Evolutionary conservation across 2,113 vertebrate species (phyloP), one percentile per base, ranked within the genome.

Genomic region (Aleadryas rufinucha): DNA sequence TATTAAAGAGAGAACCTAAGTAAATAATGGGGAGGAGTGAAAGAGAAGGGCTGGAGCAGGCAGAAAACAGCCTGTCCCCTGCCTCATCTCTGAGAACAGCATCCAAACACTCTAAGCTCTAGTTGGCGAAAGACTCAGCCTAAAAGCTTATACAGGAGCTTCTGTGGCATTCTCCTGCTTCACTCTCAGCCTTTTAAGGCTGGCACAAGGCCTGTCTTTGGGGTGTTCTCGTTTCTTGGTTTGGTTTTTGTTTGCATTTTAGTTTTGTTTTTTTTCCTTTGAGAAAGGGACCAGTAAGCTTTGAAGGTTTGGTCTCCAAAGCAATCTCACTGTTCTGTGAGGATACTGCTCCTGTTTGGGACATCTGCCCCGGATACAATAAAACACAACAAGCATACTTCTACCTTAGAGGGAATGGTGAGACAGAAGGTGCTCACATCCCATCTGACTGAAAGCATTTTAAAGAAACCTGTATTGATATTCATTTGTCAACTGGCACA

Each of bases 271-370:
- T 47, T 42, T 49, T 5, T n/a, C n/a, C 5, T 47, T n/a, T 28
- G 13, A 82, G 65, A 47, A 60, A 42, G 9, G 35, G 13, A 26
- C 49, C 10, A 41, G 14, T 24, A 63, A 56, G 56, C 41, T 41
- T 60, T 90, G 57, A 61, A 66, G 28, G 33, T 35, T 35, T 52
- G 11, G 33, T 49, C 39, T 84, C 9, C 20, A 20, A 56, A 83
- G 47, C 9, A 66, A 30, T 61, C 5, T 6, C 33, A 19, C 28
- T 71, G 35, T 15, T 78, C 26, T n/a, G n/a, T 2, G 1, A 75
- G 42, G 60, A 85, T 17, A 30, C 24, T 0, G 0, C 37, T 71
- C 33, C 64, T 52, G 19, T 21, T 61, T 4, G 4, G n/a, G 52
- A 72, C 75, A 60, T n/a, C 37, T 54, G n/a, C n/a, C n/a, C 33